Evolutionary conservation across 2,113 vertebrate genomes (phyloP).

Genomic region (Mus spicilegus): DNA sequence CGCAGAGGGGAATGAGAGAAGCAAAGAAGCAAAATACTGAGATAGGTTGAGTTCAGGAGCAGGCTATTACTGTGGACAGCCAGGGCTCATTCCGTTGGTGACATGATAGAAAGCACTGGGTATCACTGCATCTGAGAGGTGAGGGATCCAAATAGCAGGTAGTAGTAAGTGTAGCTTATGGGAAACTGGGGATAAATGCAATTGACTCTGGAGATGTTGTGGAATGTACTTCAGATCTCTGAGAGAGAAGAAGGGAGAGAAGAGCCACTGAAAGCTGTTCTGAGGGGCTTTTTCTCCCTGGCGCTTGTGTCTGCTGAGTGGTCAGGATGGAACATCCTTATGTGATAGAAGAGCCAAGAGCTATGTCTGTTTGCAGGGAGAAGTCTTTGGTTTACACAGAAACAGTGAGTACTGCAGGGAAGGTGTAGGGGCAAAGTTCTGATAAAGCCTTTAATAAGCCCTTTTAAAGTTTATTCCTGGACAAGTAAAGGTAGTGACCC

Average conservation of each 20-base stretch:
- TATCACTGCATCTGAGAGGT: too few species aligned
- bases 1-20: not conserved
- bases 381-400: not conserved
- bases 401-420: not conserved
- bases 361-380: not conserved
- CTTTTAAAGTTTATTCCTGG: not conserved
- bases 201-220: not conserved
- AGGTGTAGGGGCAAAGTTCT: too few species aligned
- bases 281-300: not conserved
- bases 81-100: not conserved
- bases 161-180: not conserved
- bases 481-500: not conserved
- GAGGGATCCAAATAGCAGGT: not conserved
- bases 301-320: not conserved
- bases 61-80: not conserved
- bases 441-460: not conserved
- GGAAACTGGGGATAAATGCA: not conserved
- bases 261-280: not conserved
- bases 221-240: not conserved
- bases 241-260: not conserved
- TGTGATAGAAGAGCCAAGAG: not conserved
- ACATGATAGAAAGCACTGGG: not conserved
- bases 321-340: not conserved
- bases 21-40: not conserved
- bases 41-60: not conserved